Evolutionary conservation across 2,113 vertebrate genomes (phyloP).

Genomic region (Ammodramus savannarum): DNA sequence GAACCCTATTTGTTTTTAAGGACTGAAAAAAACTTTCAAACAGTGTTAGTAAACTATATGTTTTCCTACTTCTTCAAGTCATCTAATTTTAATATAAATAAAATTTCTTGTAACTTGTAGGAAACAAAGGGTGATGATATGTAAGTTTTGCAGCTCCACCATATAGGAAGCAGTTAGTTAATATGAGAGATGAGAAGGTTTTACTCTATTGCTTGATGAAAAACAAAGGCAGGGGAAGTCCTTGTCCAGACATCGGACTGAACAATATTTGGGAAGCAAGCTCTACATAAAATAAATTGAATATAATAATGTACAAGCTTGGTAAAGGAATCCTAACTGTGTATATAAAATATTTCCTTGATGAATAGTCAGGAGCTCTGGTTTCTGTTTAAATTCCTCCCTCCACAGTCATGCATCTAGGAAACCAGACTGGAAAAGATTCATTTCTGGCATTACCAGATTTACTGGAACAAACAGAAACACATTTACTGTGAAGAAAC

Average conservation of each 20-base stretch:
- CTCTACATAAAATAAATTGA: neutral
- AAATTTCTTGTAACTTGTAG: neutral
- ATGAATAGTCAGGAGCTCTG: constrained; percentile 57
- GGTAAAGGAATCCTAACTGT: constrained; percentile 49
- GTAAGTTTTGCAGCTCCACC: neutral
- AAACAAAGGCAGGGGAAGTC: neutral
- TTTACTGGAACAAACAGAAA: constrained; percentile 3
- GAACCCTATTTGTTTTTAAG: neutral
- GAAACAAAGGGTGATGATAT: neutral
- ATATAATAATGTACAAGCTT: constrained; percentile 34
- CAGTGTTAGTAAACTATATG: neutral
- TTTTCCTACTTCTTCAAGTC: neutral
- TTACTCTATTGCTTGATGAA: neutral
- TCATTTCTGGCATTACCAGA: neutral
- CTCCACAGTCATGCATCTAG: constrained; percentile 16
- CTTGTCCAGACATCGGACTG: neutral
- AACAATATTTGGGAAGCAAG: constrained; percentile 19
- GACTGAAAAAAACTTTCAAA: neutral
- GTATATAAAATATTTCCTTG: constrained; percentile 58
- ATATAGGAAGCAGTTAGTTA: neutral
- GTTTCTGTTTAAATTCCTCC: constrained; percentile 70
- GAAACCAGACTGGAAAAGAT: neutral
- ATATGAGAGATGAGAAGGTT: neutral
- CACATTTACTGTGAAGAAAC: neutral
- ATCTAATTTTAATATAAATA: neutral